phyloP scores from a whole-genome alignment of 2,113 vertebrate genomes.

The Piprites chloris region DNA sequence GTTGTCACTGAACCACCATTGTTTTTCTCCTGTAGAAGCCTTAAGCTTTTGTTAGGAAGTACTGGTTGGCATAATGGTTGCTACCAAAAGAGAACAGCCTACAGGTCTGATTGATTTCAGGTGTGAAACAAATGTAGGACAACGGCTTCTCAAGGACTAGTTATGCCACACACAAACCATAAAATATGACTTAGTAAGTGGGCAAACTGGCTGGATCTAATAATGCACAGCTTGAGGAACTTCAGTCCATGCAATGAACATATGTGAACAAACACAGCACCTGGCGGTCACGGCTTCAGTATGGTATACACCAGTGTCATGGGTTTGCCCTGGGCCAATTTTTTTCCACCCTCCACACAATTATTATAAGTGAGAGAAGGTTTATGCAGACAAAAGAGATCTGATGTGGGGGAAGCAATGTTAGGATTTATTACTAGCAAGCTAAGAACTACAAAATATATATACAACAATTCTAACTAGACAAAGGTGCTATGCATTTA shows the following conservation, averaged over 20 bases:
- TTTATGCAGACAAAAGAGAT: no score
- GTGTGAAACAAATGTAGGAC: not conserved
- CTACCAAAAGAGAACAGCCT: not conserved
- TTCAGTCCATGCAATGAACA: not conserved
- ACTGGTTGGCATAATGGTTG: not conserved
- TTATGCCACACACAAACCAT: not conserved
- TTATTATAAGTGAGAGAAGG: no score
- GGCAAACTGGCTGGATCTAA: not conserved
- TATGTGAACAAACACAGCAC: not conserved
- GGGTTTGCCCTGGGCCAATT: no score
- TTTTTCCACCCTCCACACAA: no score
- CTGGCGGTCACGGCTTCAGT: not conserved
- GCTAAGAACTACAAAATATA: no score
- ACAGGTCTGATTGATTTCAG: not conserved
- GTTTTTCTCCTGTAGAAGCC: not conserved
- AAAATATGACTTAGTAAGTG: not conserved
- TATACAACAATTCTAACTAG: no score
- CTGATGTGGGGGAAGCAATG: no score
- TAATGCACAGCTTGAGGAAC: not conserved
- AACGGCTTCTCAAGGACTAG: not conserved
- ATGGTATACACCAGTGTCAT: not conserved
- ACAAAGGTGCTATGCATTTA: no score
- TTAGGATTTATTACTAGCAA: no score
- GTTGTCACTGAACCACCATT: not conserved
- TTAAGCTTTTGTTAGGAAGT: not conserved